Conservation (phyloP, 2,888 invertebrate genomes). For the Drosophila meridiana region DNA sequence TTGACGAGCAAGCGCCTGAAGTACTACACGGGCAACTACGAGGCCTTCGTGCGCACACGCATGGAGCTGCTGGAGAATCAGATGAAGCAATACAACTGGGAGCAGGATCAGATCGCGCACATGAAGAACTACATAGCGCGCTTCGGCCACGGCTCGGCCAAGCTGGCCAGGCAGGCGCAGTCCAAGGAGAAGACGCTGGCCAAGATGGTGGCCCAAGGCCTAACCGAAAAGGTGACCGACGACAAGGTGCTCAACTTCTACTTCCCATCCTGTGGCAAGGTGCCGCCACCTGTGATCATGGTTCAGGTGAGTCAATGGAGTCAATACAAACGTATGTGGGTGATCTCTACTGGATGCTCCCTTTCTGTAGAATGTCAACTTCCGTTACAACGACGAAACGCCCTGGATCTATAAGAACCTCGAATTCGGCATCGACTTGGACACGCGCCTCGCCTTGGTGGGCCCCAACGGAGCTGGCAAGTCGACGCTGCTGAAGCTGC, state of each 20-base stretch:
- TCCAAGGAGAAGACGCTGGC: constrained; percentile 99
- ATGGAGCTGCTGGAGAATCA: constrained; percentile 98
- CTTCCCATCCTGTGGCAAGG: constrained; percentile 97
- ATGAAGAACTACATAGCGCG: constrained; percentile 99
- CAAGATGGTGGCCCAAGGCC: constrained; percentile 99
- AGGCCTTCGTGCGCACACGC: constrained; percentile 96
- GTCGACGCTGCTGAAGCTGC: constrained; percentile 97
- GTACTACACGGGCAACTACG: constrained; percentile 98
- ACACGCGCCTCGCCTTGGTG: constrained; percentile 97
- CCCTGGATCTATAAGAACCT: constrained; percentile 98
- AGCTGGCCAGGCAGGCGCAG: constrained; percentile 99
- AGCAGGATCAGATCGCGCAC: constrained; percentile 99
- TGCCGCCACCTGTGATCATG: constrained; percentile 99
- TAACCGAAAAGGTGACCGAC: constrained; percentile 96
- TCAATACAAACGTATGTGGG: no score
- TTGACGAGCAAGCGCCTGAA: constrained; percentile 96
- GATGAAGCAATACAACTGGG: constrained; percentile 99
- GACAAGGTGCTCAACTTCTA: constrained; percentile 98
- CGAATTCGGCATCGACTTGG: constrained; percentile 99
- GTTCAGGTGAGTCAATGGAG: constrained; percentile 89
- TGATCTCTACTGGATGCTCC: not conserved
- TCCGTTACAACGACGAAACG: constrained; percentile 93
- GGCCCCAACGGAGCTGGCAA: constrained; percentile 99
- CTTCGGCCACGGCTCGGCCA: constrained; percentile 99
- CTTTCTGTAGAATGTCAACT: constrained; percentile 93